phyloP scores from a whole-genome alignment of 2,797 vertebrate genomes.

The Sebastes steindachneri region DNA sequence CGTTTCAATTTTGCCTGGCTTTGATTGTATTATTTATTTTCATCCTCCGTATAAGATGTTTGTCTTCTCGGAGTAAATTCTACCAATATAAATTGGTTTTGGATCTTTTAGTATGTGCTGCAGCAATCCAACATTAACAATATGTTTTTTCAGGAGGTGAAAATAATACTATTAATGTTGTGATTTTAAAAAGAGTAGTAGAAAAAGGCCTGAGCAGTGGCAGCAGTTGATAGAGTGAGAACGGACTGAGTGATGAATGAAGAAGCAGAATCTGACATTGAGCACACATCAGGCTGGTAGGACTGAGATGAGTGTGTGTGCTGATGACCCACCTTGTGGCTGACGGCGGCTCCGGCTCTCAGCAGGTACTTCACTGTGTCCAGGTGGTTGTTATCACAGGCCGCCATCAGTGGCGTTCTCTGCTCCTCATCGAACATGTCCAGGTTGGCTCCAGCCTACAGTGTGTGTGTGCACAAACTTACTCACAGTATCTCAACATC shows the following conservation, averaged over 20 bases:
- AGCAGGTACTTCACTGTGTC: constrained; percentile 95
- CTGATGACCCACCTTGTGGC: constrained; percentile 87
- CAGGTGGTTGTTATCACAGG: constrained; percentile 93
- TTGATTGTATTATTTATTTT: not conserved
- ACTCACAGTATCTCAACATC: not conserved
- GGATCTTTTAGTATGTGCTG: not conserved
- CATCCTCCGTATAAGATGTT: not conserved
- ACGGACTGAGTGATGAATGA: not conserved
- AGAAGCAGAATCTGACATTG: not conserved
- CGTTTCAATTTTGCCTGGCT: not conserved
- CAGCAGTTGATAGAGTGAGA: not conserved
- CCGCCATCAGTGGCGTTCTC: constrained; percentile 93
- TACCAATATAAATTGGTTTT: not conserved
- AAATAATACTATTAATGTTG: not conserved
- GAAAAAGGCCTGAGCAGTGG: not conserved
- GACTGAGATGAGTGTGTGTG: not conserved
- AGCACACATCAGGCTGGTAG: not conserved
- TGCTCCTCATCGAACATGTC: constrained; percentile 94
- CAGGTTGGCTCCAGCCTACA: constrained; percentile 93
- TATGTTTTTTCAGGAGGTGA: not conserved
- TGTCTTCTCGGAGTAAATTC: not conserved
- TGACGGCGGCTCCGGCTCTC: constrained; percentile 90
- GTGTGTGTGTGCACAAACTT: not conserved
- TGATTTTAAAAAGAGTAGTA: not conserved
- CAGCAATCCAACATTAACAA: not conserved